Percentiles rank a stretch among this genome's conserved stretches.
phyloP scores from a whole-genome alignment of 53 echinoderm and acorn worm genomes.

The Echinarachnius parma region DNA sequence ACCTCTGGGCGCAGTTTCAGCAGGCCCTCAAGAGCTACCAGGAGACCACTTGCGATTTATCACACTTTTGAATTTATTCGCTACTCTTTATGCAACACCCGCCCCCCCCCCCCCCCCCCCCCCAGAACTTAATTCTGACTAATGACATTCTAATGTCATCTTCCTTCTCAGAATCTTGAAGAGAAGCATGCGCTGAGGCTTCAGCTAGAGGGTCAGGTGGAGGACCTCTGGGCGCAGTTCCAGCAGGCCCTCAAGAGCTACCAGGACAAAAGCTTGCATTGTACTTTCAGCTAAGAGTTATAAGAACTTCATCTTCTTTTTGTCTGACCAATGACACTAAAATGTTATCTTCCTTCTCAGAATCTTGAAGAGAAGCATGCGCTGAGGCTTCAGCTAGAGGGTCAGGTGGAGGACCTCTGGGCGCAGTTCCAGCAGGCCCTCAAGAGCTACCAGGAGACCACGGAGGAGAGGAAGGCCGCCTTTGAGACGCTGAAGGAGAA shows the following conservation, averaged over 20 bases:
- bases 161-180: conserved; percentile 80
- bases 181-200: conserved; percentile 96
- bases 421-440: conserved; percentile 97
- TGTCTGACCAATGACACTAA: too few species aligned
- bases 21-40: conserved; percentile 97
- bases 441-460: conserved; percentile 97
- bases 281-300: neutral
- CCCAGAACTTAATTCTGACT: neutral
- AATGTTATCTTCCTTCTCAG: too few species aligned
- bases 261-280: too few species aligned
- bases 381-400: conserved; percentile 88
- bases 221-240: conserved; percentile 98
- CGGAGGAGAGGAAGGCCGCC: conserved; percentile 94
- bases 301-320: neutral
- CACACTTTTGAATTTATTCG: too few species aligned
- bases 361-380: conserved; percentile 98
- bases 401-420: conserved; percentile 97
- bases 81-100: too few species aligned
- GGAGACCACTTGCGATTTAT: too few species aligned
- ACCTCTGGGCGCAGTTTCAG: conserved; percentile 98
- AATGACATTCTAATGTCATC: too few species aligned
- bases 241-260: conserved; percentile 58
- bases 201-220: conserved; percentile 95
- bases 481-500: conserved; percentile 94
- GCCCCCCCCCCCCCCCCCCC: too few species aligned